A percentile compares a stretch with the other conserved stretches of the same genome.
These are phyloP conservation scores for Ifrita kowaldi DNA, from an alignment of 2,113 vertebrate genomes.

Conservation along the genomic window DNA sequence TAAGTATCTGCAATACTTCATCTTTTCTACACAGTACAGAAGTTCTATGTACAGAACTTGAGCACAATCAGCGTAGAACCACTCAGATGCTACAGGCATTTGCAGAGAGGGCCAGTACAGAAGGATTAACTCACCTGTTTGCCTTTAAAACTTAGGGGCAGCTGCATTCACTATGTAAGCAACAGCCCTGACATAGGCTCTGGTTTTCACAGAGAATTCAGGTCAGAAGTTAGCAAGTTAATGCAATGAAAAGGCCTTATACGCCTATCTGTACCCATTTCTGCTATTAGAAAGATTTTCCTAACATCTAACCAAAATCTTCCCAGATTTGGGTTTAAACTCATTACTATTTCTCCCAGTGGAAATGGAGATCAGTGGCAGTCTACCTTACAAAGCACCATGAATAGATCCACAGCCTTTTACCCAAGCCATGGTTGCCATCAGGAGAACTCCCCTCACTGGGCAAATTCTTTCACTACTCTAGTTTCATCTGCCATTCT, in stretches of 20 bases:
- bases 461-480: background rate
- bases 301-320: background rate
- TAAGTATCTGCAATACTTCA: background rate
- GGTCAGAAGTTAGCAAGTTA: background rate
- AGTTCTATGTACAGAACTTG: background rate
- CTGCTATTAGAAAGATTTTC: background rate
- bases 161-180: background rate
- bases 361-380: background rate
- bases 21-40: background rate
- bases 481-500: background rate
- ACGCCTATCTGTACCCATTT: background rate
- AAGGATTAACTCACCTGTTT: rapidly evolving
- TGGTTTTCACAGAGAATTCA: background rate
- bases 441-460: background rate
- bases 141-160: background rate
- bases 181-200: background rate
- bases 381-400: background rate
- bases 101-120: background rate
- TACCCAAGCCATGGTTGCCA: background rate
- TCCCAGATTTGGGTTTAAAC: background rate
- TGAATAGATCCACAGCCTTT: background rate
- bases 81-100: background rate
- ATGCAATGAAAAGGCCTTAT: background rate
- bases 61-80: background rate
- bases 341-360: background rate